phyloP scores from a whole-genome alignment of 2,113 vertebrate species.

The Podocnemis expansa region DNA sequence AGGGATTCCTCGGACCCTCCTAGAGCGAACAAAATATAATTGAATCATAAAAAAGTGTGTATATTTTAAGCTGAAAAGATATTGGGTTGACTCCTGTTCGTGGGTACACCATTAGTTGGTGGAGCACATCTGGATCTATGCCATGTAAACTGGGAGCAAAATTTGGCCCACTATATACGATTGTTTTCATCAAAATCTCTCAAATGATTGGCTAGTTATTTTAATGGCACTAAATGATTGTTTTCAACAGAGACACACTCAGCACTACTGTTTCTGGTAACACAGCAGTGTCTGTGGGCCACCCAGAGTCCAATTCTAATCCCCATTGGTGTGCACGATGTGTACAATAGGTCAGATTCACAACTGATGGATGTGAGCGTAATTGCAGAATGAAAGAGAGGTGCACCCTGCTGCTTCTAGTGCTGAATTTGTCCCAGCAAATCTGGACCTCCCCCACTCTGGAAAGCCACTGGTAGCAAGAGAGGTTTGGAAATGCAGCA shows the following conservation, averaged over 20 bases:
- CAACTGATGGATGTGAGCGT: background rate
- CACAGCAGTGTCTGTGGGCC: no score
- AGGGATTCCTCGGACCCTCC: background rate
- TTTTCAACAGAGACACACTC: background rate
- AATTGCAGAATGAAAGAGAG: background rate
- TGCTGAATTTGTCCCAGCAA: background rate
- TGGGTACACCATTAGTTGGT: accelerated
- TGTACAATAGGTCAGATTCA: background rate
- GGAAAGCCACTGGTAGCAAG: background rate
- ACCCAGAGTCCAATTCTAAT: background rate
- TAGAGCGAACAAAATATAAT: constrained; percentile 7
- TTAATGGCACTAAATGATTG: background rate
- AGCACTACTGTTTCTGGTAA: background rate
- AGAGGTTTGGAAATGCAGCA: no score
- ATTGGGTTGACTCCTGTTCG: background rate
- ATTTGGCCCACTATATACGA: background rate
- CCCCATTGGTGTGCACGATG: background rate
- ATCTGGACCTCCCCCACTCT: background rate
- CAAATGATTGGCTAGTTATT: background rate
- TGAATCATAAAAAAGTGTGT: background rate
- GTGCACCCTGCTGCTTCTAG: background rate
- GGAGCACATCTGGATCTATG: background rate
- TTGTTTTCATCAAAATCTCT: background rate
- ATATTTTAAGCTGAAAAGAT: background rate
- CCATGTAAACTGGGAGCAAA: background rate